These are phyloP conservation scores for Acleris laterana DNA, from an alignment of 2,888 invertebrate species.

Conservation along the genomic window DNA sequence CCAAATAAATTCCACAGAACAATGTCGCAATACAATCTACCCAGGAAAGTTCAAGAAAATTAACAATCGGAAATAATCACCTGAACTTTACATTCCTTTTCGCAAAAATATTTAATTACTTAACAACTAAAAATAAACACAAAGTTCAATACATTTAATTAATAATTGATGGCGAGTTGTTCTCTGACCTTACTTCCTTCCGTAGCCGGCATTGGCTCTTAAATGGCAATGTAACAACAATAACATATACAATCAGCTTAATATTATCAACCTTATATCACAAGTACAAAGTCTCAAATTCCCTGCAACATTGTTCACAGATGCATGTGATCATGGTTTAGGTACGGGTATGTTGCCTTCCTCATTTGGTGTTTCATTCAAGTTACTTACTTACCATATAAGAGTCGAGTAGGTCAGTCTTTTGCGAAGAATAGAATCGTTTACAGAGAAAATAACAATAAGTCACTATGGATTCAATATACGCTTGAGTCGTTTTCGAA, in stretches of 20 bases:
- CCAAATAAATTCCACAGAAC: too few relatives aligned
- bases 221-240: constrained; percentile 46
- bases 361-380: constrained; percentile 27
- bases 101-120: constrained; percentile 31
- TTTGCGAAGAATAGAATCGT: constrained; percentile 10
- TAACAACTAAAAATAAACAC: constrained; percentile 18
- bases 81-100: constrained; percentile 19
- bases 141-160: constrained; percentile 17
- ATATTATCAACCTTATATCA: constrained; percentile 5
- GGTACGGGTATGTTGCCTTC: constrained; percentile 9
- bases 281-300: constrained; percentile 22
- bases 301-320: background rate
- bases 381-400: constrained; percentile 29
- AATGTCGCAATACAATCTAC: too few relatives aligned
- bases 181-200: constrained; percentile 60
- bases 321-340: constrained; percentile 7
- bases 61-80: constrained; percentile 11
- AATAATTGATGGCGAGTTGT: constrained; percentile 44
- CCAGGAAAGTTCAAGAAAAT: constrained; percentile 27
- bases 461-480: too few relatives aligned
- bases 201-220: constrained; percentile 53
- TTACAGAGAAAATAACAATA: too few relatives aligned
- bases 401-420: constrained; percentile 25
- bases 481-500: too few relatives aligned
- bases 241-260: background rate